Base-by-base conservation (phyloP, 2,888 invertebrate genomes). In the Synanthedon andrenaeformis region DNA sequence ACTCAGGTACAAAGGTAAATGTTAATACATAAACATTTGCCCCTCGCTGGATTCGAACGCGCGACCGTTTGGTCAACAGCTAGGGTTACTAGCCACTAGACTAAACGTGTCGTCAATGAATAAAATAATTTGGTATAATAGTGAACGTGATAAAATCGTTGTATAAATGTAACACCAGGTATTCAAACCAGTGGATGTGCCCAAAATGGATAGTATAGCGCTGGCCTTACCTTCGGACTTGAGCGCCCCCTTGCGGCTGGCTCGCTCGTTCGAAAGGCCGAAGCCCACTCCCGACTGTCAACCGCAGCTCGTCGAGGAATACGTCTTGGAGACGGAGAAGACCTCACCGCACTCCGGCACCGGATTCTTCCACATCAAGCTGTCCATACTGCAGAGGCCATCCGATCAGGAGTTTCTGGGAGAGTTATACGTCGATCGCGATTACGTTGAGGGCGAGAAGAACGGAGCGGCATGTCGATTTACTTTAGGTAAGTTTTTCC, bases 361-460 rank as follows among this genome's bases (percentile, higher is more conserved):
- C 1, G 90, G 92, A 57, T 92, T 94, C 63, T 94, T 96, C 82
- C 92, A 94, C 76, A 96, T 96, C 69, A 94, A 94, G 74, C 89
- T 97, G 62, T 93, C 95, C 55, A 95, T 97, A 76, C 89, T 93
- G 59, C 96, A 96, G 81, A 89, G 96, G 78, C 94, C 94, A 66
- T 92, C 94, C 54, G 96, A 96, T 81, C 94, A 94, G 59, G 95
- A 95, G 82, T 96, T 94, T 82, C 89, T 96, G 58, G 97, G 97
- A 28, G 95, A 96, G 79, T 88, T 97, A 53, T 96, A 96, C 79
- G 93, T 97, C 54, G 96, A 96, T 78, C 90, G 94, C 64, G 96
- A 96, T 74, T 93, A 92, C 73, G 90, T 91, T 51, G 92, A 93
- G 62, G 92, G 92, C 3, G 91, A 93, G 72, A 89, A 84, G 57